phyloP scores from a whole-genome alignment of 2,888 invertebrate genomes.

The Dioctria linearis region DNA sequence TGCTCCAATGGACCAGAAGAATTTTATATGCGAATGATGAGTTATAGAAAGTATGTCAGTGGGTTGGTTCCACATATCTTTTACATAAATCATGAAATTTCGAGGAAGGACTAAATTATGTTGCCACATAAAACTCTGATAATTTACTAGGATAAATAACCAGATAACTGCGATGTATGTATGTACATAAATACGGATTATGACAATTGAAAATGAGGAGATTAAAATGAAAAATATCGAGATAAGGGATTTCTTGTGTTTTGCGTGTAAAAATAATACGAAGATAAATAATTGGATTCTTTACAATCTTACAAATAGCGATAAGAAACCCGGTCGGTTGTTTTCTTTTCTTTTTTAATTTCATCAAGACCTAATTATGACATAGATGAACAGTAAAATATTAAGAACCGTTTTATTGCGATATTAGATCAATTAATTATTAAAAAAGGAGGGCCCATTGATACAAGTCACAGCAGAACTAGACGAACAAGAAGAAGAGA shows the following conservation, averaged over 20 bases:
- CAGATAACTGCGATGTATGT: conserved; percentile 12
- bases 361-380: too few relatives aligned
- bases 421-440: too few relatives aligned
- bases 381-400: too few relatives aligned
- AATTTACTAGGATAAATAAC: conserved; percentile 34
- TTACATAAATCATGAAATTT: conserved; percentile 30
- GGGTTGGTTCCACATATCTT: conserved; percentile 18
- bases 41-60: conserved; percentile 32
- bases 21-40: conserved; percentile 10
- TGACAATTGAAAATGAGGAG: not conserved
- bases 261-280: too few relatives aligned
- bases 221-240: conserved; percentile 19
- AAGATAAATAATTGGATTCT: too few relatives aligned
- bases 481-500: too few relatives aligned
- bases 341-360: too few relatives aligned
- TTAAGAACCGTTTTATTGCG: too few relatives aligned
- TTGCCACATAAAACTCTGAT: conserved; percentile 39
- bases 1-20: conserved; percentile 44
- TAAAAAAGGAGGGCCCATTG: too few relatives aligned
- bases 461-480: too few relatives aligned
- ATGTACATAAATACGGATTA: conserved; percentile 32
- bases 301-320: too few relatives aligned
- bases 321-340: too few relatives aligned
- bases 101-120: conserved; percentile 15
- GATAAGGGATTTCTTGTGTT: not conserved